Percentiles rank a stretch among this genome's conserved stretches.
Conservation (phyloP, 2,113 vertebrate genomes). For the Nesospiza acunhae region DNA sequence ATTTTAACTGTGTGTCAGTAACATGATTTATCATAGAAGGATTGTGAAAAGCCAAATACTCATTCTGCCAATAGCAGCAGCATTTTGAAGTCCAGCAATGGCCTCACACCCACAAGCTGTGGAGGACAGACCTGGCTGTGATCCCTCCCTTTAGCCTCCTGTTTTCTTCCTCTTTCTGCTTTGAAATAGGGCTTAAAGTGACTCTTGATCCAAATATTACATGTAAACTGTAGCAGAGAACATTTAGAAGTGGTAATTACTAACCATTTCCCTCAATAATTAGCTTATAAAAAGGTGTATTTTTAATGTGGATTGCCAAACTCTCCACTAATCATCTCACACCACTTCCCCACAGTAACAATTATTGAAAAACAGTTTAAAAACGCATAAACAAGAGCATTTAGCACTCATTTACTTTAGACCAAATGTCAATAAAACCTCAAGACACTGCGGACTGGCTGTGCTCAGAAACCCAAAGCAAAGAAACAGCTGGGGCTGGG, state of each 20-base stretch:
- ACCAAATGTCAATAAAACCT: constrained; percentile 6
- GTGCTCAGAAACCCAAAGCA: neutral
- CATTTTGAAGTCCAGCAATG: neutral
- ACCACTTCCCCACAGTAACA: constrained; percentile 31
- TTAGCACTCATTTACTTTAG: neutral
- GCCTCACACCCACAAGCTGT: neutral
- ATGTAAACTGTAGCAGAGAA: neutral
- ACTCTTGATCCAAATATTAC: neutral
- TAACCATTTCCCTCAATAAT: constrained; percentile 34
- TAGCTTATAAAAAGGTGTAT: constrained; percentile 51
- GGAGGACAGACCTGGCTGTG: neutral
- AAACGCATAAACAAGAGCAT: constrained; percentile 17
- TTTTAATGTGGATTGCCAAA: constrained; percentile 51
- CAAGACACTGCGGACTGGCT: neutral
- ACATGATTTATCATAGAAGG: neutral
- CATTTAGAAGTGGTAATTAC: constrained; percentile 29
- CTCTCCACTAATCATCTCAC: constrained; percentile 52
- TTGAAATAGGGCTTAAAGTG: neutral
- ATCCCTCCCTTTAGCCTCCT: neutral
- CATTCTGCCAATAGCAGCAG: neutral
- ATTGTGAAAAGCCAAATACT: neutral
- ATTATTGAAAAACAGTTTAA: constrained; percentile 26
- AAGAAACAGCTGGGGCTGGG: neutral
- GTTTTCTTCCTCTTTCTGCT: neutral
- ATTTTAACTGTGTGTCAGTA: neutral